These are phyloP conservation scores for Himalopsyche tibetana DNA, from an alignment of 2,888 invertebrate species.

Conservation along the genomic window DNA sequence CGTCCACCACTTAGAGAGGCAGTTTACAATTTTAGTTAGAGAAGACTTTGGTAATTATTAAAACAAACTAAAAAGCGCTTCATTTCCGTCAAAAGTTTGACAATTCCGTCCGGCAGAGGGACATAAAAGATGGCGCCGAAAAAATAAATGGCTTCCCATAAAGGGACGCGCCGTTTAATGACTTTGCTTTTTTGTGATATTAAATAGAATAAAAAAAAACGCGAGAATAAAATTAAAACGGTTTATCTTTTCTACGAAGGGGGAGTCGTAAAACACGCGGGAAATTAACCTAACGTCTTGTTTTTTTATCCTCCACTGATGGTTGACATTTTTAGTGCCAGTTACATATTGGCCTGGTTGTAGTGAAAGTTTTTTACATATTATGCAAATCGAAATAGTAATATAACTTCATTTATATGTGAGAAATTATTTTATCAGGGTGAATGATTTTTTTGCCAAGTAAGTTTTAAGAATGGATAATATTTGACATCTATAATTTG, in stretches of 20 bases:
- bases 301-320: not conserved
- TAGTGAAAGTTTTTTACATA: too few relatives aligned
- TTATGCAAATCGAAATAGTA: too few relatives aligned
- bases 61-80: conserved; percentile 25
- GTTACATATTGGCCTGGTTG: not conserved
- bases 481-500: too few relatives aligned
- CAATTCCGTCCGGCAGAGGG: conserved; percentile 34
- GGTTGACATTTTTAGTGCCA: conserved; percentile 10
- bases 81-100: conserved; percentile 34
- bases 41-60: conserved; percentile 2
- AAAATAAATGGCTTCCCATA: conserved; percentile 34
- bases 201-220: conserved; percentile 28
- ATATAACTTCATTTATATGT: too few relatives aligned
- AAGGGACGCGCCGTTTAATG: conserved; percentile 31
- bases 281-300: conserved; percentile 31
- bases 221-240: conserved; percentile 31
- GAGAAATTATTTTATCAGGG: too few relatives aligned
- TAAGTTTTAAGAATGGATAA: too few relatives aligned
- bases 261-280: conserved; percentile 16
- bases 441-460: too few relatives aligned
- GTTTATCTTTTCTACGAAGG: conserved; percentile 18
- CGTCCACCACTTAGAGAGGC: not conserved
- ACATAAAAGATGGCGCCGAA: conserved; percentile 34
- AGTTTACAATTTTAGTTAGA: not conserved
- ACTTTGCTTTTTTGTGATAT: conserved; percentile 34